Percentiles rank a stretch among this genome's conserved stretches.
Conservation (phyloP, 2,113 vertebrate species). For the Corvus moneduloides region DNA sequence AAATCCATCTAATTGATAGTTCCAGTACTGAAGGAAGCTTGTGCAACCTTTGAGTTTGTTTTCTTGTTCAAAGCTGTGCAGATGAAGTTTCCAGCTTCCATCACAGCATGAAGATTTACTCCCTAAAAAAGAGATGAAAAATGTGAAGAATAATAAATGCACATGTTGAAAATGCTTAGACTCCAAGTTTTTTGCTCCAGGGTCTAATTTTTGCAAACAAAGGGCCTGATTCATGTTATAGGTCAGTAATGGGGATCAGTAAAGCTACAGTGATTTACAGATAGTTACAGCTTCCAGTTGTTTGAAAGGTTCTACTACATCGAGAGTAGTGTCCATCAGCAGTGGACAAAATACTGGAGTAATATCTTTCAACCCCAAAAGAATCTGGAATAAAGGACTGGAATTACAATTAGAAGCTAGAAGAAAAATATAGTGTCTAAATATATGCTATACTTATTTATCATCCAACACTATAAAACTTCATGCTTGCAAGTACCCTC, state of each 20-base stretch:
- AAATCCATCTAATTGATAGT: neutral
- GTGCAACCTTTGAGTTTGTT: slow-evolving; percentile 92
- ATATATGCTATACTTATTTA: neutral
- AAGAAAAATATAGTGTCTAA: neutral
- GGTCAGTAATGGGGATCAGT: neutral
- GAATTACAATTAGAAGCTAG: neutral
- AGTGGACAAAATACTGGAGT: neutral
- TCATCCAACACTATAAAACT: neutral
- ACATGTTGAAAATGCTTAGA: neutral
- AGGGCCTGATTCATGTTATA: neutral
- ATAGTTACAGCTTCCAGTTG: neutral
- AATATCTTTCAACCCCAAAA: neutral
- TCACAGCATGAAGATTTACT: slow-evolving; percentile 85
- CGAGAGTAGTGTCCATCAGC: neutral
- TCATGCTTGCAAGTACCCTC: neutral
- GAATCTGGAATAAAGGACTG: neutral
- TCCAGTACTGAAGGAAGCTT: slow-evolving; percentile 72
- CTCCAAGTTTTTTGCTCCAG: neutral
- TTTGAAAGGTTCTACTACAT: neutral
- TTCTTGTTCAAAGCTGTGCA: slow-evolving; percentile 84
- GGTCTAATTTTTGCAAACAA: neutral
- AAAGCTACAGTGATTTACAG: neutral
- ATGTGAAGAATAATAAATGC: neutral
- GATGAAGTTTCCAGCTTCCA: slow-evolving; percentile 91
- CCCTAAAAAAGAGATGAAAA: slow-evolving; percentile 74